phyloP scores from a whole-genome alignment of 2,113 vertebrate species.

The Caracal caracal region DNA sequence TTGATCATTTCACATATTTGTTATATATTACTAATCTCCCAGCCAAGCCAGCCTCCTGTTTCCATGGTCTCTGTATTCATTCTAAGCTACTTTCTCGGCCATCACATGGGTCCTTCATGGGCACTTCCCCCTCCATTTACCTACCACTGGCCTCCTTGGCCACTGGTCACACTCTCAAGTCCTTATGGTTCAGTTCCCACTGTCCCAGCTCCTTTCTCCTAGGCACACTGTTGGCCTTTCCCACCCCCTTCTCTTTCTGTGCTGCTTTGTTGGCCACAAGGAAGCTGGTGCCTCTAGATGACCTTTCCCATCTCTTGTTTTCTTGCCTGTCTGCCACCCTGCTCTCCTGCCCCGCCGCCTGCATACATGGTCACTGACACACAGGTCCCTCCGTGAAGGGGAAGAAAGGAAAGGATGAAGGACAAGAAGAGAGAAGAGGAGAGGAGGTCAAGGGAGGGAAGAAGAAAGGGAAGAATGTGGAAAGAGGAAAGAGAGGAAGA shows the following conservation, averaged over 20 bases:
- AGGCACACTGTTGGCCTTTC: neutral
- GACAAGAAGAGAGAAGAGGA: neutral
- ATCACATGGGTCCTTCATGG: neutral
- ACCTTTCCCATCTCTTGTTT: neutral
- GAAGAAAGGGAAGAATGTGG: neutral
- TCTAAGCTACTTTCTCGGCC: neutral
- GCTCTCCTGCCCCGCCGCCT: too few species aligned
- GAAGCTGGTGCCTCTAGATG: neutral
- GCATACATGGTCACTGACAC: too few species aligned
- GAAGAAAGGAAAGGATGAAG: neutral
- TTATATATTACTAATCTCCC: neutral
- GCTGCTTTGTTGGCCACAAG: neutral
- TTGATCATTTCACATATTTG: neutral
- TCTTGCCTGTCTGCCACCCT: neutral
- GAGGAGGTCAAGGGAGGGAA: too few species aligned
- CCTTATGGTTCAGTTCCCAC: too few species aligned
- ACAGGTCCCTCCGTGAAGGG: too few species aligned
- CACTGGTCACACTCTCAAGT: neutral
- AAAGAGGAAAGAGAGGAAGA: too few species aligned
- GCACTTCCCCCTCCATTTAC: accelerated
- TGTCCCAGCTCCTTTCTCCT: neutral
- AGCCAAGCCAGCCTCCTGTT: neutral
- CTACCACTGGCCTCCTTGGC: neutral
- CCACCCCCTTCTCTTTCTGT: accelerated
- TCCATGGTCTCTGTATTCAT: neutral